These are phyloP conservation scores for Pteropus alecto DNA, from an alignment of 2,113 vertebrate species.

Conservation along the genomic window DNA sequence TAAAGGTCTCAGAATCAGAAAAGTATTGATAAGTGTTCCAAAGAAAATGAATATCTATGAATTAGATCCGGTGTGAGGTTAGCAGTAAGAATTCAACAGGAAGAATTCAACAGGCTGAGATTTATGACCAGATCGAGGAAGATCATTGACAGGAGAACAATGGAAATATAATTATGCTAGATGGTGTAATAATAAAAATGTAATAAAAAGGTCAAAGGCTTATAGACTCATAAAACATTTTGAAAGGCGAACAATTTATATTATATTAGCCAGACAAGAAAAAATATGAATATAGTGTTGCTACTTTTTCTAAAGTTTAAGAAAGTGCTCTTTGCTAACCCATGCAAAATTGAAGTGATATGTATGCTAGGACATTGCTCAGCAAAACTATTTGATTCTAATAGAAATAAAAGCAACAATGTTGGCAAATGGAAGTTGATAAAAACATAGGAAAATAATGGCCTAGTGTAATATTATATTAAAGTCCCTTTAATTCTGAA, in stretches of 20 bases:
- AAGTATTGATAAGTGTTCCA: constrained; percentile 6
- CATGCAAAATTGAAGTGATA: not conserved
- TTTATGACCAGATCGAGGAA: constrained; percentile 32
- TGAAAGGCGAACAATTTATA: constrained; percentile 47
- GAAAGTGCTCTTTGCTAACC: not conserved
- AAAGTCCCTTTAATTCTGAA: not conserved
- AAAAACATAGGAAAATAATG: not conserved
- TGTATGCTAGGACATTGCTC: not conserved
- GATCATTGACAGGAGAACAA: constrained; percentile 15
- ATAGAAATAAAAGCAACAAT: not conserved
- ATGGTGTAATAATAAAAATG: constrained; percentile 50
- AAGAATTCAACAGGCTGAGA: constrained; percentile 9
- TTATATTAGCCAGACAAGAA: not conserved
- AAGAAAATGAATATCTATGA: constrained; percentile 30
- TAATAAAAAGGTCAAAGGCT: constrained; percentile 54
- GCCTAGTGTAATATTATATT: not conserved
- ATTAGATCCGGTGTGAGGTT: not conserved
- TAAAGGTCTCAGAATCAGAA: not conserved
- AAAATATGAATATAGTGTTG: not conserved
- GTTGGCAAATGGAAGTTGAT: not conserved
- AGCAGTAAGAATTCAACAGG: not conserved
- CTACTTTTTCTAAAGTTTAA: not conserved
- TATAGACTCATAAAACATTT: constrained; percentile 55
- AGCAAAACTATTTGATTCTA: not conserved
- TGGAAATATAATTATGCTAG: constrained; percentile 55